Conservation (phyloP, 2,888 invertebrate species). For the Leucophenga montana region DNA sequence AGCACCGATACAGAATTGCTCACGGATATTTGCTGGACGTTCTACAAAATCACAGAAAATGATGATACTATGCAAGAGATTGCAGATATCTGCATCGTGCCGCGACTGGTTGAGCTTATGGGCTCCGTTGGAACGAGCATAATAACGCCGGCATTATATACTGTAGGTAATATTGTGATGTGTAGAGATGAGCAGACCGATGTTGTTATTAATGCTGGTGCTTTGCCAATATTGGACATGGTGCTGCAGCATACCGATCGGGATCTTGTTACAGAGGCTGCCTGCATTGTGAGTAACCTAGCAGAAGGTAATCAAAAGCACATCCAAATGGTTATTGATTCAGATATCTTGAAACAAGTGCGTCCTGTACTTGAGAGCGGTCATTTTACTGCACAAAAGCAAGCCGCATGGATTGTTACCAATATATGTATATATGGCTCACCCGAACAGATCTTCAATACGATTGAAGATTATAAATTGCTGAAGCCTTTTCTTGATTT, state of each 20-base stretch:
- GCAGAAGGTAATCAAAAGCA: conserved; percentile 89
- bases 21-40: conserved; percentile 95
- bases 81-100: conserved; percentile 81
- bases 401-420: conserved; percentile 95
- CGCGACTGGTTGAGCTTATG: conserved; percentile 81
- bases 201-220: conserved; percentile 84
- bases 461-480: conserved; percentile 80
- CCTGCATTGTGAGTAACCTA: conserved; percentile 94
- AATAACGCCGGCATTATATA: conserved; percentile 88
- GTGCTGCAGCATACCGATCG: conserved; percentile 78
- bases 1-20: conserved; percentile 84
- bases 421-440: conserved; percentile 92
- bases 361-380: conserved; percentile 72
- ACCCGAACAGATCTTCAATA: conserved; percentile 80
- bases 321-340: conserved; percentile 84
- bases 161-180: conserved; percentile 95
- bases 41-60: conserved; percentile 95
- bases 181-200: conserved; percentile 92
- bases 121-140: conserved; percentile 79
- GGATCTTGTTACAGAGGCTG: conserved; percentile 73
- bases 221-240: conserved; percentile 78
- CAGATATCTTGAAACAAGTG: conserved; percentile 65
- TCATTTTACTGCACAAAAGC: conserved; percentile 88
- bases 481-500: conserved; percentile 85
- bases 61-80: conserved; percentile 91